Evolutionary conservation across 2,888 invertebrate genomes (phyloP).

Genomic region (Bombylius major): DNA sequence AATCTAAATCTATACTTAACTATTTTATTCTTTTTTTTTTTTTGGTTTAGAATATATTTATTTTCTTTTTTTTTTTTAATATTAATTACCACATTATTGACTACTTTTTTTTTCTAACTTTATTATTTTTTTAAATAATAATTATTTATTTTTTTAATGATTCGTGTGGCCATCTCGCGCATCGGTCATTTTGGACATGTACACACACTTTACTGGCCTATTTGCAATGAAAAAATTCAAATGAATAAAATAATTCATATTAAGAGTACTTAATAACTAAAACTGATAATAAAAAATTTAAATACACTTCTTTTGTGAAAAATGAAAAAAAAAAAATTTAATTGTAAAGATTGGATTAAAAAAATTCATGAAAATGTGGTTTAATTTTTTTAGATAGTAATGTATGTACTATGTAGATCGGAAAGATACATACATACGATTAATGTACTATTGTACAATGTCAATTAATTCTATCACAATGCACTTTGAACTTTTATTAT

Average conservation of each 20-base stretch:
- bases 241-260: constrained; percentile 24
- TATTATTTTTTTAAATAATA: neutral
- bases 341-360: neutral
- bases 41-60: neutral
- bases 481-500: too few species aligned
- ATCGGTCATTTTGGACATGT: constrained; percentile 38
- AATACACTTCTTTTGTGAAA: neutral
- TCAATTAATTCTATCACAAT: too few species aligned
- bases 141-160: constrained; percentile 18
- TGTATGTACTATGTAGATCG: too few species aligned
- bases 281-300: neutral
- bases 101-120: neutral
- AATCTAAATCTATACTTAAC: too few species aligned
- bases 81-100: neutral
- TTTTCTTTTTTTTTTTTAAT: neutral
- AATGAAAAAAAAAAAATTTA: neutral
- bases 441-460: too few species aligned
- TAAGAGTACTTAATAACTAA: neutral
- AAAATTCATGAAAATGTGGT: constrained; percentile 2
- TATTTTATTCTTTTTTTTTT: constrained; percentile 4
- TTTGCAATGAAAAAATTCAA: constrained; percentile 38
- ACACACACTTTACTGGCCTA: constrained; percentile 38
- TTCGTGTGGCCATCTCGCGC: constrained; percentile 39
- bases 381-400: neutral
- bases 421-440: too few species aligned